A percentile compares a stretch with the other conserved stretches of the same genome.
Evolutionary conservation across 1,140 invertebrate genomes (phyloP).

Genomic region (Macrocentrus cingulum): DNA sequence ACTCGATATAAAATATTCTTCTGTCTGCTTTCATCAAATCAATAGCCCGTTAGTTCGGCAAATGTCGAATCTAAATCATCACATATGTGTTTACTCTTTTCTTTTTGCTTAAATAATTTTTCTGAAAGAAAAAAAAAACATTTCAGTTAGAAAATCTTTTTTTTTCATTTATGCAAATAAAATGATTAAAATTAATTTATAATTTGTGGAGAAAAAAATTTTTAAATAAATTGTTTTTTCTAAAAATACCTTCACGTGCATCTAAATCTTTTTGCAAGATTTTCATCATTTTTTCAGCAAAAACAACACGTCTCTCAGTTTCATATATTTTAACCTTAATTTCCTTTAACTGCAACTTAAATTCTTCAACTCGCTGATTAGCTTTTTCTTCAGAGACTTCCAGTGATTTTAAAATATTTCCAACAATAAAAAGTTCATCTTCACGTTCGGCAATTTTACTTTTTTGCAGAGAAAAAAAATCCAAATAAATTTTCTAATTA

Average conservation of each 20-base stretch:
- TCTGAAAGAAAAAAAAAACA: constrained; percentile 56
- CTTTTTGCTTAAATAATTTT: constrained; percentile 75
- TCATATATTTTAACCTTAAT: constrained; percentile 73
- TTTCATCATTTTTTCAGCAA: constrained; percentile 81
- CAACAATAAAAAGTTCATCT: constrained; percentile 97
- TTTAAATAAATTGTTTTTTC: neutral
- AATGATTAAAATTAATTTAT: too few species aligned
- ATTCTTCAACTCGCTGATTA: constrained; percentile 81
- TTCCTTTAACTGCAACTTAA: constrained; percentile 77
- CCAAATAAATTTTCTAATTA: neutral
- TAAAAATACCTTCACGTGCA: constrained; percentile 77
- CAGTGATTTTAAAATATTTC: constrained; percentile 98
- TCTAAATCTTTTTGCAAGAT: constrained; percentile 84
- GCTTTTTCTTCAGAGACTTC: constrained; percentile 98
- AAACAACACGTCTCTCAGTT: constrained; percentile 80
- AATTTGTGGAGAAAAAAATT: too few species aligned
- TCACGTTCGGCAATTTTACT: constrained; percentile 99
- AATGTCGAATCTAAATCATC: constrained; percentile 87
- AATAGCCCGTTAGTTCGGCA: constrained; percentile 74
- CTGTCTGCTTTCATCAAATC: constrained; percentile 36
- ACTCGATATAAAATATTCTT: too few species aligned
- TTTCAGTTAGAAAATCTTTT: neutral
- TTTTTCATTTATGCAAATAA: too few species aligned
- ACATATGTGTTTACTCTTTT: constrained; percentile 69
- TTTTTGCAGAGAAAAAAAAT: too few species aligned